Evolutionary conservation across 2,888 invertebrate genomes (phyloP).

Genomic region (Anthrax anthrax): DNA sequence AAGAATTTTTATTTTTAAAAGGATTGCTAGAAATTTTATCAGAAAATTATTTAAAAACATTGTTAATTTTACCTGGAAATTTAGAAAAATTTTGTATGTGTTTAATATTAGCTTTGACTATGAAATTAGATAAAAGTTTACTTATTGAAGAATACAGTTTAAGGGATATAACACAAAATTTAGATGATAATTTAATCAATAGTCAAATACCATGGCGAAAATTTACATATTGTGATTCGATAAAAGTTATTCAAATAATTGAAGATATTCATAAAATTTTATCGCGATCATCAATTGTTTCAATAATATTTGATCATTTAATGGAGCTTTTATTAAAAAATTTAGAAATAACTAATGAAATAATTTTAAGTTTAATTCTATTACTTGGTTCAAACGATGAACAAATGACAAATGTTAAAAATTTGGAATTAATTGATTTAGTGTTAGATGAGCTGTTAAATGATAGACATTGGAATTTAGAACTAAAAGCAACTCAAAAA

Average conservation of each 20-base stretch:
- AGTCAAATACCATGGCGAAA: slow-evolving; percentile 45
- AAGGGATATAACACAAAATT: slow-evolving; percentile 18
- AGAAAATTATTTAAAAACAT: slow-evolving; percentile 39
- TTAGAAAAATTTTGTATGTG: slow-evolving; percentile 42
- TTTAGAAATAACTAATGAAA: slow-evolving; percentile 42
- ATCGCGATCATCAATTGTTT: slow-evolving; percentile 39
- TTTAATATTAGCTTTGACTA: slow-evolving; percentile 39
- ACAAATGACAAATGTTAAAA: slow-evolving; percentile 4
- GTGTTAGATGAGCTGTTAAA: slow-evolving; percentile 25
- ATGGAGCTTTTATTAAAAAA: slow-evolving; percentile 42
- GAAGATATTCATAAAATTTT: slow-evolving; percentile 40
- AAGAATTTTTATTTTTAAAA: slow-evolving; percentile 46
- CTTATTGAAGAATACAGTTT: slow-evolving; percentile 39
- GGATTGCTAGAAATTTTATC: slow-evolving; percentile 51
- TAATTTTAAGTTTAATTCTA: slow-evolving; percentile 27
- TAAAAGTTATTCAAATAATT: slow-evolving; percentile 36
- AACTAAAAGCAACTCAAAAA: slow-evolving; percentile 23
- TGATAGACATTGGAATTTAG: slow-evolving; percentile 28
- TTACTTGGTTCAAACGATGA: slow-evolving; percentile 15
- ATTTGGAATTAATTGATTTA: slow-evolving; percentile 17
- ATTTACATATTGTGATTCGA: slow-evolving; percentile 44
- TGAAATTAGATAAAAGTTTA: slow-evolving; percentile 36
- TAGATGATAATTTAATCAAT: slow-evolving; percentile 28
- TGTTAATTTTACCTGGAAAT: slow-evolving; percentile 40
- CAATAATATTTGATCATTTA: slow-evolving; percentile 46